Evolutionary conservation across 2,797 vertebrate species (phyloP).

Genomic region (Helostoma temminkii): DNA sequence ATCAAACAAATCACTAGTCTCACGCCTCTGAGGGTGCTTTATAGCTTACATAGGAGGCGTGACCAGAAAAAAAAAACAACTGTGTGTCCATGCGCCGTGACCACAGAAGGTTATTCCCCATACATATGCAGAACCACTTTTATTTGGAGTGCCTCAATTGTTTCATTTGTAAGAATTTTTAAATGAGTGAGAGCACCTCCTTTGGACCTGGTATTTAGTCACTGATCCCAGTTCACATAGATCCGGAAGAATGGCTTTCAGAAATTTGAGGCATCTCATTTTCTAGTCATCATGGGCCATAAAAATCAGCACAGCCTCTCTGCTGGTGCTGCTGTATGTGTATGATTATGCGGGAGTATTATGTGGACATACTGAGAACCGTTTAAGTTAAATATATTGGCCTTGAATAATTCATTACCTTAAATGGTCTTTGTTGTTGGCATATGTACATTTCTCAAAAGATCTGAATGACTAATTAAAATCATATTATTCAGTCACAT

Average conservation of each 20-base stretch:
- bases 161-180: constrained; percentile 24
- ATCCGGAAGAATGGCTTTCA: constrained; percentile 32
- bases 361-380: constrained; percentile 37
- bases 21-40: too few relatives aligned
- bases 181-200: constrained; percentile 9
- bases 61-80: too few relatives aligned
- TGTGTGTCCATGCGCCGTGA: too few relatives aligned
- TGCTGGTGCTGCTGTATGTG: constrained; percentile 22
- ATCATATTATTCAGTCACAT: constrained; percentile 23
- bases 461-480: constrained; percentile 29
- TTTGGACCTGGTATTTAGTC: constrained; percentile 31
- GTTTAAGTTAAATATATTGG: constrained; percentile 51
- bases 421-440: constrained; percentile 43
- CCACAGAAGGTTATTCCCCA: too few relatives aligned
- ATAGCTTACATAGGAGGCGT: too few relatives aligned
- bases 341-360: constrained; percentile 38
- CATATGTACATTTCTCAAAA: constrained; percentile 31
- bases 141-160: constrained; percentile 20
- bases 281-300: constrained; percentile 38
- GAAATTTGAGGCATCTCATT: constrained; percentile 40
- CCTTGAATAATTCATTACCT: constrained; percentile 52
- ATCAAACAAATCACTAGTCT: too few relatives aligned
- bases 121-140: too few relatives aligned
- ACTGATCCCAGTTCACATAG: constrained; percentile 21
- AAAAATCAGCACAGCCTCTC: constrained; percentile 29